Base-by-base conservation (phyloP, 2,888 invertebrate genomes). In the Tubulanus polymorphus region DNA sequence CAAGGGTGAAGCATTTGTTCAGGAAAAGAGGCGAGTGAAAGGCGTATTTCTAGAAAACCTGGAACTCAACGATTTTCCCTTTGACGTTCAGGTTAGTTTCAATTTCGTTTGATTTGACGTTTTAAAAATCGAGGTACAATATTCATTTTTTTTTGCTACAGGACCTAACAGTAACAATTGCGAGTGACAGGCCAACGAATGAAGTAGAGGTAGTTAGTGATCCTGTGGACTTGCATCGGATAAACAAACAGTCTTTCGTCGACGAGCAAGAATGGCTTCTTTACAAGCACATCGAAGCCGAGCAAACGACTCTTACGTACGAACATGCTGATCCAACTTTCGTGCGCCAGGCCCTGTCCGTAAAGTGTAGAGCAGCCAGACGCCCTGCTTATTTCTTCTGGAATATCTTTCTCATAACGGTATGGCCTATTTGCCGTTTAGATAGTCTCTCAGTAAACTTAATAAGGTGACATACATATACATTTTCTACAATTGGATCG, bases 321-420 rank as follows among this genome's bases (percentile, higher is more conserved):
- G 75, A 75, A 57, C 70, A 72, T 53, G 73, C 73, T 41, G 77
- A 75, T 59, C 72, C 74, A 32, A 67, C 65, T 57, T 69, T 73
- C 30, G 66, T 70, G 51, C 68, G 75, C 41, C 73, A 75, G 58
- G 73, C 73, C 29, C 64, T 77, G 52, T 70, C 73, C 58, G 76
- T 76, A 29, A 72, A 72, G 56, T 75, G 76, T 60, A 68, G 74
- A 48, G 75, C 75, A 28, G 76, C 75, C 3, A 63, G 77, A 46
- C 61, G 77, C 32, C 75, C 76, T 12, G 74, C 74, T 23, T 77
- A 74, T 66, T 77, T 75, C 64, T 68, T 77, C 35, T 77, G 76
- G 76, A 77, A 77, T 67, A 74, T 75, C 61, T 76, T 77, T 60
- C 70, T 75, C 65, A 73, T 77, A 35, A 77, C 75, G 60, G 77